Base-by-base conservation (phyloP, 2,797 vertebrate genomes). In the Hippopotamyrus pictus region DNA sequence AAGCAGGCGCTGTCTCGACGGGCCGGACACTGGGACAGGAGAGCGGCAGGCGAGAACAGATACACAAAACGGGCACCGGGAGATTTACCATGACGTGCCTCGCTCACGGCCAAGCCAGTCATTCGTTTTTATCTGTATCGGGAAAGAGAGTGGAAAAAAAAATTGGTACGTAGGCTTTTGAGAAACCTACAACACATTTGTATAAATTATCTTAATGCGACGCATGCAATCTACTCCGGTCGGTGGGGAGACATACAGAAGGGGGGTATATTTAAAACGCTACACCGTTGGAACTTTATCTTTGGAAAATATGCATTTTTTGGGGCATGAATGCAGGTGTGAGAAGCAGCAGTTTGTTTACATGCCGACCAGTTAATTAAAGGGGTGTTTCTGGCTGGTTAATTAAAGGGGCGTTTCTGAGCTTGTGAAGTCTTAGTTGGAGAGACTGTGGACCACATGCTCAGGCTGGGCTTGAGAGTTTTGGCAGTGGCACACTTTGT, bases 21-120 rank as follows among this genome's bases (percentile, higher is more conserved):
- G 5, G 59, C 88, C 87, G 86, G 89, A 89, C 17, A 37, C 88
- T 3, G 59, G 62, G 37, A 14, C 12, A 65, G 84, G 73, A 59
- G 65, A 53, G 29, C 89, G 89, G 79, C 62, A 65, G 84, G 90
- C 84, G 6, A 33, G 86, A 69, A 90, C 90, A 89, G 90, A 88
- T 89, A 90, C 91, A 91, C 69, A 91, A 89, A 83, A 51, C 51
- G 88, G 89, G 86, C 88, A 51, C 88, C 12, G 50, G 12, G 46
- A 91, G 91, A 92, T 92, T 92, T 92, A 92, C 87, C 89, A 69
- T 86, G 89, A 90, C 89, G 53, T 89, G 79, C 51, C 85, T 90
- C 3, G 89, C 89, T 86, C 86, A 89, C 62, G 88, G 89, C 90
- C 90, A 83, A 54, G 69, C 65, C 29, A 92, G 91, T 85, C 88